Percentiles rank a stretch among this genome's conserved stretches.
These are phyloP conservation scores for Dermolepida albohirtum DNA, from an alignment of 2,888 invertebrate genomes.

Conservation along the genomic window DNA sequence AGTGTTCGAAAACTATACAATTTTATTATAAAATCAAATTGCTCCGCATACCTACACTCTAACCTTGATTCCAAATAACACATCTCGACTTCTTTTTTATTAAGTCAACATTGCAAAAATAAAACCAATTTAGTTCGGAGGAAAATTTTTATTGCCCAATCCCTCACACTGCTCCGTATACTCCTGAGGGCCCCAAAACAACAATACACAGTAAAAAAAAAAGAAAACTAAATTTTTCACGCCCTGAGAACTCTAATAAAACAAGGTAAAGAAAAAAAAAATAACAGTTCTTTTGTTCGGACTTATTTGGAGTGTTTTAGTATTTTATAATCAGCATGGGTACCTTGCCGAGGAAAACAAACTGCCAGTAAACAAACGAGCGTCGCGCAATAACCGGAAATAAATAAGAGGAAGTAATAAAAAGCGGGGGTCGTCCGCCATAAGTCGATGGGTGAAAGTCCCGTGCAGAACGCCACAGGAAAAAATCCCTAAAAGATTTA, in stretches of 20 bases:
- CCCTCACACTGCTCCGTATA: conserved; percentile 29
- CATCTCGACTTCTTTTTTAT: neutral
- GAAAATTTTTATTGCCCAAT: conserved; percentile 37
- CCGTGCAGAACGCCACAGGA: neutral
- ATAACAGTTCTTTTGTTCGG: conserved; percentile 10
- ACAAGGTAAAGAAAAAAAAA: conserved; percentile 30
- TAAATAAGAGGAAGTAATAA: conserved; percentile 60
- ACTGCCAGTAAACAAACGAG: conserved; percentile 36
- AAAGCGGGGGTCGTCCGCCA: conserved; percentile 52
- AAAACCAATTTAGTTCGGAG: conserved; percentile 32
- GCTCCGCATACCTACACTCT: too few species aligned
- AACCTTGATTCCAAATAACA: too few species aligned
- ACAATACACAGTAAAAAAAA: conserved; percentile 21
- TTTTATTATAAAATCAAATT: too few species aligned
- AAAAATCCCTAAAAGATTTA: conserved; percentile 49
- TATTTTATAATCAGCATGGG: conserved; percentile 39
- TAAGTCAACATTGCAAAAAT: conserved; percentile 33
- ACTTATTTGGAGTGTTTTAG: conserved; percentile 25
- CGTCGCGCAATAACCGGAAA: conserved; percentile 45
- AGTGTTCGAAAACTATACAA: too few species aligned
- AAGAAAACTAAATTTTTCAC: conserved; percentile 35
- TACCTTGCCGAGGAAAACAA: conserved; percentile 27
- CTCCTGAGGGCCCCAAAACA: conserved; percentile 16
- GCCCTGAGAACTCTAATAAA: conserved; percentile 21
- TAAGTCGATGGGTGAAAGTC: conserved; percentile 53